Base-by-base conservation (phyloP, 2,797 vertebrate genomes). In the Uromys caudimaculatus region DNA sequence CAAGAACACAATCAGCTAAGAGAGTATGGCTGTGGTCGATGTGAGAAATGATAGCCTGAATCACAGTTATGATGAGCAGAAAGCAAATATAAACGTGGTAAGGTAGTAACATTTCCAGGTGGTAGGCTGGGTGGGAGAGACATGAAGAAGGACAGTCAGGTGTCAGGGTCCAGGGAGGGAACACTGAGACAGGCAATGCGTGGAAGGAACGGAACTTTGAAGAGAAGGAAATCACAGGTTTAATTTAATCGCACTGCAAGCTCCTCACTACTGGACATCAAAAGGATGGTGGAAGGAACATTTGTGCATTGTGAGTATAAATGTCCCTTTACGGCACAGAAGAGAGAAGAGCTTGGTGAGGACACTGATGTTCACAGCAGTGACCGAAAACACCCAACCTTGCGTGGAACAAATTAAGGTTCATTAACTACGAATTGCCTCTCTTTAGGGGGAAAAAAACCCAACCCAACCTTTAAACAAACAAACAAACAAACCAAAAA, bases 341-440 rank as follows among this genome's bases (percentile, higher is more conserved):
- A 62, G n/a, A 56, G 27, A 77, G 2, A 62, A 73, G 24, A 7
- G 24, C 67, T n/a, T 56, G 56, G 47, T 64, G 32, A 92, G 47
- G 90, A 96, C 91, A 94, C 64, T 32, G 75, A 21, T 88, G 24
- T 86, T 11, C 4, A 71, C 12, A 84, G 19, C 82, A 60, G n/a
- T 41, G 78, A 19, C 21, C 19, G 9, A 67, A 95, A 50, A 23
- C 19, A 50, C 14, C 32, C 35, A 71, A 76, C 85, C 94, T 87
- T 93, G 8, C 21, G 77, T 3, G 64, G 86, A 97, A 83, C 54
- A 92, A 82, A 86, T 35, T 54, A 88, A 83, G 35, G 19, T 75
- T 32, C 32, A 64, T 67, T 16, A 93, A 73, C 67, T 77, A 88
- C 0, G 94, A 35, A 90, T 23, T 94, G 58, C 6, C 2, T 94